phyloP scores from a whole-genome alignment of 2,888 invertebrate species.

The Macaria notata region DNA sequence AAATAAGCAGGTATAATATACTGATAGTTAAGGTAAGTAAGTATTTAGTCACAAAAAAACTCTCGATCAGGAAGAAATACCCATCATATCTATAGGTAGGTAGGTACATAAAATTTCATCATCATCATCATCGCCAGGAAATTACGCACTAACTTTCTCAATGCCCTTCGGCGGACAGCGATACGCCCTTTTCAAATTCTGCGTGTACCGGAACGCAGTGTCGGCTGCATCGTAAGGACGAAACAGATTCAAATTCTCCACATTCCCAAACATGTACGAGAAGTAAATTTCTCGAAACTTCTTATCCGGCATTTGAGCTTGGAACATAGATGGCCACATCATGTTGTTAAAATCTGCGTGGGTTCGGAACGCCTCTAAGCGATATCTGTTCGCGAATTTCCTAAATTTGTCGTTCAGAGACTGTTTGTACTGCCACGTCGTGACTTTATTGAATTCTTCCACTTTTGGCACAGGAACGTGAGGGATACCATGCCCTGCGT shows the following conservation, averaged over 20 bases:
- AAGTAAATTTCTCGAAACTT: constrained; percentile 71
- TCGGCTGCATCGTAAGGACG: constrained; percentile 58
- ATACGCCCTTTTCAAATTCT: constrained; percentile 47
- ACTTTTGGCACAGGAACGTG: constrained; percentile 52
- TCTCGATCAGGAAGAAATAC: too few species aligned
- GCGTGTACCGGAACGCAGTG: constrained; percentile 42
- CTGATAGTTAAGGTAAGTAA: too few species aligned
- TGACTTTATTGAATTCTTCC: constrained; percentile 42
- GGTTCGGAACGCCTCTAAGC: constrained; percentile 50
- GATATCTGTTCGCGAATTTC: constrained; percentile 49
- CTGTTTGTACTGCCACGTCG: constrained; percentile 61
- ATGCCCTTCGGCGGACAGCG: constrained; percentile 53
- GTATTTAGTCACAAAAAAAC: too few species aligned
- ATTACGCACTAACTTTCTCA: constrained; percentile 27
- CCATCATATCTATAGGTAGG: too few species aligned
- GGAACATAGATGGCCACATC: constrained; percentile 70
- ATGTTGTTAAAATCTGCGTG: constrained; percentile 58
- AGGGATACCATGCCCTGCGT: constrained; percentile 46
- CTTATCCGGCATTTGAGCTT: constrained; percentile 65
- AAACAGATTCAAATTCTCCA: constrained; percentile 58
- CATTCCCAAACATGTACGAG: constrained; percentile 55
- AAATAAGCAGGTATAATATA: too few species aligned
- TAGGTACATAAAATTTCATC: too few species aligned
- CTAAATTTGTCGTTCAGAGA: constrained; percentile 54
- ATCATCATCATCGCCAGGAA: too few species aligned